phyloP scores from a whole-genome alignment of 2,113 vertebrate genomes.

The Marmota monax region DNA sequence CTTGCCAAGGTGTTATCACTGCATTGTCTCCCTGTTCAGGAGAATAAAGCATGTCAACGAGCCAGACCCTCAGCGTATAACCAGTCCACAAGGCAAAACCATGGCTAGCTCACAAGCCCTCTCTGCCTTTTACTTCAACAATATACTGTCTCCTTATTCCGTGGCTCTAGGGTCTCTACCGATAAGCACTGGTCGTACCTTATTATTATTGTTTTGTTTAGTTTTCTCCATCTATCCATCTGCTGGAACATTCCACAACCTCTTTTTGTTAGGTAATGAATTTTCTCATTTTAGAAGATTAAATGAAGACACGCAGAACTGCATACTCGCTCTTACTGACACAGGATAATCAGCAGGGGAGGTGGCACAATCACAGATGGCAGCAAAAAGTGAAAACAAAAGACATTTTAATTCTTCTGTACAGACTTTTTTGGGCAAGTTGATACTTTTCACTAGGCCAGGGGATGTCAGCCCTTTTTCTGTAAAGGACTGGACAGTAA shows the following conservation, averaged over 20 bases:
- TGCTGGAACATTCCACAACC: slow-evolving; percentile 64
- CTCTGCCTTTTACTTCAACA: background rate
- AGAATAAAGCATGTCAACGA: background rate
- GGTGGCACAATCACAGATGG: background rate
- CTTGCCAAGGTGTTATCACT: background rate
- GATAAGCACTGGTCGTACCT: background rate
- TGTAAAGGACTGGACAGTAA: background rate
- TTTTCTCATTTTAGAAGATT: slow-evolving; percentile 63
- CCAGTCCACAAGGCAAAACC: background rate
- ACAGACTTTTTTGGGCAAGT: background rate
- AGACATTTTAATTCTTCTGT: slow-evolving; percentile 44
- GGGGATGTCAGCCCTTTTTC: background rate
- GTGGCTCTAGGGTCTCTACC: background rate
- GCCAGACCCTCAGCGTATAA: background rate
- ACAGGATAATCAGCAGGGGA: background rate
- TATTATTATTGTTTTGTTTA: background rate
- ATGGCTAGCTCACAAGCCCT: background rate
- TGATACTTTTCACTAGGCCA: background rate
- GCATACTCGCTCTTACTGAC: slow-evolving; percentile 51
- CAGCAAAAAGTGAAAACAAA: background rate
- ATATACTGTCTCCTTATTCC: background rate
- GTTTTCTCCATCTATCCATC: slow-evolving; percentile 45
- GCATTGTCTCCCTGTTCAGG: background rate
- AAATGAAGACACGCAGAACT: slow-evolving; percentile 40
- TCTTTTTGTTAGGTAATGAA: slow-evolving; percentile 64